Evolutionary conservation across 2,113 vertebrate species (phyloP), one percentile per base, ranked within the genome.

Genomic region (Zapus hudsonius): DNA sequence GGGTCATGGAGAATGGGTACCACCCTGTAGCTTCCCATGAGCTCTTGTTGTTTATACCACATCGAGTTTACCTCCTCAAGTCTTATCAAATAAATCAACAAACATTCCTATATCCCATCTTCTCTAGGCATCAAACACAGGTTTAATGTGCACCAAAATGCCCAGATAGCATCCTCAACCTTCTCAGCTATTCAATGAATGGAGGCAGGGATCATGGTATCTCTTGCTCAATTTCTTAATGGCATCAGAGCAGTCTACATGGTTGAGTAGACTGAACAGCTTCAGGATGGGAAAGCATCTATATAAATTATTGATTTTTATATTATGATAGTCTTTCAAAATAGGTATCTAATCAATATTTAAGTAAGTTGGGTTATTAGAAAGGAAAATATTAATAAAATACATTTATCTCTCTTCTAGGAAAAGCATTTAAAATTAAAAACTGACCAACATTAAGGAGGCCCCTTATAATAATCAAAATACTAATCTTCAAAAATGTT

Each of bases 341-440:
- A 36, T 44, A 44, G 31, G 5, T 55, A 70, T 31, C 59, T 81
- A 42, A 36, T 59, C 63, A 52, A 52, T 52, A 52, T 12, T 75
- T 38, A 27, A 74, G 40, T 3, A 70, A 73, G 40, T 40, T 88
- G 27, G 17, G 23, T 44, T 29, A 84, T 64, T 75, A 52, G 79
- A 63, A 76, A 88, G 67, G 57, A 64, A 85, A 84, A 7, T 17
- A 19, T 82, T 59, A 36, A 25, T n/a, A 84, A 63, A 70, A 36
- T 16, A 19, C 84, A 36, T 61, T 64, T 42, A 8, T 70, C 2
- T 13, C 16, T 38, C 29, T 79, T 10, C 57, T 42, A 61, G 44
- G 27, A 73, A 92, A 93, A 83, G 47, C 15, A 20, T 2, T 80
- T 63, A 63, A 84, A 38, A 63, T 78, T 74, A 61, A 82, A 90